phyloP scores from a whole-genome alignment of 2,888 invertebrate species.

The Anodontia alba region DNA sequence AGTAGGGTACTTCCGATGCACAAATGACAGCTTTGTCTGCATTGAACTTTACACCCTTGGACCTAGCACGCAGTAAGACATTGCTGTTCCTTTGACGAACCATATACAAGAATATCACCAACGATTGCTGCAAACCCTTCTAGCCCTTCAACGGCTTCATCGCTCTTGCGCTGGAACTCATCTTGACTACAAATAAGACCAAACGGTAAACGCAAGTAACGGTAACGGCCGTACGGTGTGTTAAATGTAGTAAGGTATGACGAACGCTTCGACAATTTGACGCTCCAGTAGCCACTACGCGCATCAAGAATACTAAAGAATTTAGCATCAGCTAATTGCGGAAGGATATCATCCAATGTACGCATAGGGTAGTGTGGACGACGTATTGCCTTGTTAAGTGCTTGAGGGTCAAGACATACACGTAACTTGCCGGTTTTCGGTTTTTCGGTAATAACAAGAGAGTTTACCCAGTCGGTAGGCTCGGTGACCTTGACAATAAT shows the following conservation, averaged over 20 bases:
- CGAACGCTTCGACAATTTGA: slow-evolving; percentile 28
- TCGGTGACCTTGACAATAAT: slow-evolving; percentile 37
- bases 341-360: slow-evolving; percentile 51
- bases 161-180: slow-evolving; percentile 30
- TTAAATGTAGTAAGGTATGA: slow-evolving; percentile 41
- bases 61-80: slow-evolving; percentile 21
- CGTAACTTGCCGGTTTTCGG: slow-evolving; percentile 20
- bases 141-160: slow-evolving; percentile 33
- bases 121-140: slow-evolving; percentile 40
- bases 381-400: slow-evolving; percentile 53
- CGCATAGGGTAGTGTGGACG: slow-evolving; percentile 50
- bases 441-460: slow-evolving; percentile 56
- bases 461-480: slow-evolving; percentile 63
- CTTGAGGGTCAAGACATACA: slow-evolving; percentile 60
- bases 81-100: slow-evolving; percentile 22
- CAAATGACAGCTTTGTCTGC: slow-evolving; percentile 30
- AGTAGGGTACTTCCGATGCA: background rate
- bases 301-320: slow-evolving; percentile 44
- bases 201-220: slow-evolving; percentile 53
- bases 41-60: no score
- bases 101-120: slow-evolving; percentile 47
- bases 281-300: slow-evolving; percentile 39
- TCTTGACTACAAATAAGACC: slow-evolving; percentile 38
- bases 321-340: slow-evolving; percentile 46
- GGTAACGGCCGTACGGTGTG: slow-evolving; percentile 39